Evolutionary conservation across 2,888 invertebrate genomes (phyloP).

Genomic region (Invenusta paracnida): DNA sequence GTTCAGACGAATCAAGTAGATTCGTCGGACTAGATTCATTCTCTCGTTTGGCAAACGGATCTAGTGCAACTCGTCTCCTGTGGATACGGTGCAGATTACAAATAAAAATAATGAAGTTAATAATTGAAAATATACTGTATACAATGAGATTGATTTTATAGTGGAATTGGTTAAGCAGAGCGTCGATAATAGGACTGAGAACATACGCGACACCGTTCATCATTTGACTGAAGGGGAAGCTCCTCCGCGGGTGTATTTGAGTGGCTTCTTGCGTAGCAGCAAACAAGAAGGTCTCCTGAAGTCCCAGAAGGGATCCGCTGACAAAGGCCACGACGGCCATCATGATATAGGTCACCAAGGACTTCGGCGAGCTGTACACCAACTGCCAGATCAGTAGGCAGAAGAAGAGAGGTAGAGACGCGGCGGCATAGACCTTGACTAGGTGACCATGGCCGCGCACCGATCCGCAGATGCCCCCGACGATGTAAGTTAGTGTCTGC

Average conservation of each 20-base stretch:
- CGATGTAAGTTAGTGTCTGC: constrained; percentile 16
- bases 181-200: constrained; percentile 17
- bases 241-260: not conserved
- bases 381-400: constrained; percentile 24
- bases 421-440: not conserved
- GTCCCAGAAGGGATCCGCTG: constrained; percentile 24
- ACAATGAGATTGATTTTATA: not conserved
- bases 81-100: constrained; percentile 19
- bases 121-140: not conserved
- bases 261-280: constrained; percentile 39
- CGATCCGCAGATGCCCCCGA: constrained; percentile 14
- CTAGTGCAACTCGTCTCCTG: no score
- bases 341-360: not conserved
- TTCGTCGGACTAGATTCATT: no score
- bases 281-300: constrained; percentile 27
- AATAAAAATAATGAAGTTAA: constrained; percentile 19
- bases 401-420: constrained; percentile 7
- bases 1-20: no score
- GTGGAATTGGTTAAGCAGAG: not conserved
- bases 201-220: constrained; percentile 26
- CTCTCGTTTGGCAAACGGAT: no score
- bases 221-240: constrained; percentile 32
- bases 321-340: constrained; percentile 23
- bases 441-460: not conserved
- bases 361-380: not conserved